Base-by-base conservation (phyloP, 2,797 vertebrate species). In the Oryzias dopingdopingensis region DNA sequence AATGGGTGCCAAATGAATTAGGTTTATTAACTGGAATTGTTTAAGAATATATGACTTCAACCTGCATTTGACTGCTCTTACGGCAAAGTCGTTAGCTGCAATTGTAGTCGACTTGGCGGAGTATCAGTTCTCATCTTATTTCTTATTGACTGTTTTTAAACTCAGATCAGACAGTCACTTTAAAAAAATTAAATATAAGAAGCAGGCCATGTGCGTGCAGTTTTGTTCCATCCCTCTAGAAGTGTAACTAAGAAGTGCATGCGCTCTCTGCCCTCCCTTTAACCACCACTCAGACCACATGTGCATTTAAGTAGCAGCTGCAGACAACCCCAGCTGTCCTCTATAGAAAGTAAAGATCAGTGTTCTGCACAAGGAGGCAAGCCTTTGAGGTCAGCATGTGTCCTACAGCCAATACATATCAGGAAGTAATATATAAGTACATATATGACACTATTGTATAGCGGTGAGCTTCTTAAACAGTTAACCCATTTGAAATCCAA, bases 221-320 rank as follows among this genome's bases (percentile, higher is more conserved):
- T 64, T 58, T 72, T 43, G 47, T 40, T 20, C 58, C 46, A 54
- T 72, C 52, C 17, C 51, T 71, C 53, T 56, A 32, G 56, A 70
- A 72, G 67, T 74, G 70, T 87, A 81, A 87, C 74, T 79, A 82
- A 83, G 74, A 48, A 69, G 75, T 52, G 76, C 84, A 86, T 84
- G 80, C 86, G 83, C 62, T 79, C 59, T 49, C 50, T 32, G 40
- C 29, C 57, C 41, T 65, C 68, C 68, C 59, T 68, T 52, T 23
- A 72, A 74, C 69, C 64, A 71, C 57, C 49, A 16, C 70, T 71
- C 76, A 72, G 70, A 59, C 84, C 88, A 86, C 86, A 84, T 88
- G 86, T 86, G 81, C 76, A 74, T 74, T 83, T 42, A 58, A 82
- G 75, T 78, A 67, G 84, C 89, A 90, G 90, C 88, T 90, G 89